Conservation (phyloP, 2,888 invertebrate species). For the Hesperia comma region DNA sequence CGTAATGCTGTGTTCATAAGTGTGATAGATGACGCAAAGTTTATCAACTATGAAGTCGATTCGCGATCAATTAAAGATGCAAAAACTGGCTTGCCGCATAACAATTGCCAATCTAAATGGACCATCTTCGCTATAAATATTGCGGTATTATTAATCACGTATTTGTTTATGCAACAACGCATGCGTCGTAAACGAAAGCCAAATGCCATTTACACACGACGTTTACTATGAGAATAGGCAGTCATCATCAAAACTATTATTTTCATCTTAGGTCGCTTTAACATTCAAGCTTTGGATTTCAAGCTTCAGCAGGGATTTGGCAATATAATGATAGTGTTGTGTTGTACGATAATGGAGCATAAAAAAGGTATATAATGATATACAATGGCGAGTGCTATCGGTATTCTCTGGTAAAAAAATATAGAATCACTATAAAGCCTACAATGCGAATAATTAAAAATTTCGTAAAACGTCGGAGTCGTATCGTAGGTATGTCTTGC, state of each 20-base stretch:
- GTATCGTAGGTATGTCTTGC: background rate
- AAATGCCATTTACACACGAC: constrained; percentile 9
- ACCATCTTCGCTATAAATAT: constrained; percentile 33
- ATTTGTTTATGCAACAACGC: constrained; percentile 34
- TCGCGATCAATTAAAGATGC: constrained; percentile 34
- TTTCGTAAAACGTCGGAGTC: background rate
- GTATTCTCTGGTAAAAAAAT: too few relatives aligned
- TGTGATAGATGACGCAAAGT: constrained; percentile 34
- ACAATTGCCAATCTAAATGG: constrained; percentile 37
- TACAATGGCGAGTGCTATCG: background rate
- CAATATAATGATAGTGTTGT: background rate
- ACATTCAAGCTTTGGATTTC: background rate
- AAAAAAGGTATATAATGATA: too few relatives aligned
- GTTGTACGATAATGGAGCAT: too few relatives aligned
- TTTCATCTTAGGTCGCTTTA: background rate
- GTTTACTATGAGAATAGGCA: background rate
- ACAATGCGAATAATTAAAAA: too few relatives aligned
- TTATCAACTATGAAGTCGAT: constrained; percentile 26
- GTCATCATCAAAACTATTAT: too few relatives aligned
- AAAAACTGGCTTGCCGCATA: constrained; percentile 34
- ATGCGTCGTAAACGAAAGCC: constrained; percentile 6
- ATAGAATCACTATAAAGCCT: too few relatives aligned
- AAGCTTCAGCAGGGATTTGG: background rate
- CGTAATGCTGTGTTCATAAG: background rate
- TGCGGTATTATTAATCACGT: constrained; percentile 28